phyloP scores from a whole-genome alignment of 2,888 invertebrate genomes.

The Epinotia bilunana region DNA sequence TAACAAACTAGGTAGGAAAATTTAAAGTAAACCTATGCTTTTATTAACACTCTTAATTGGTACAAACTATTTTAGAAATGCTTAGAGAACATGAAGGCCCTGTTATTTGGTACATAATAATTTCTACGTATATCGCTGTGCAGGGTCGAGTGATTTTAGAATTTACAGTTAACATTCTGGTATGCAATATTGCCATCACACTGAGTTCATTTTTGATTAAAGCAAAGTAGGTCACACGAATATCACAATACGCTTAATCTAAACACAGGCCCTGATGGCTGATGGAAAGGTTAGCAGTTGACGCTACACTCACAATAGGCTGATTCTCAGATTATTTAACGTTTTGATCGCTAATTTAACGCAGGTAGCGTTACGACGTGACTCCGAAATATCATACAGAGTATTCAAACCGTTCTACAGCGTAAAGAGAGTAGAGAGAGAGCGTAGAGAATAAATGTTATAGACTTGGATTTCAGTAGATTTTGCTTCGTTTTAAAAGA shows the following conservation, averaged over 20 bases:
- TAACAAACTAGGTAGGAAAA: no score
- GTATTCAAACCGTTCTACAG: no score
- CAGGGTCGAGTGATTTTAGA: neutral
- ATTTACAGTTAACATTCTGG: neutral
- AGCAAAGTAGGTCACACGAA: conserved; percentile 24
- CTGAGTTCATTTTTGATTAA: conserved; percentile 6
- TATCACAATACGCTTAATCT: conserved; percentile 23
- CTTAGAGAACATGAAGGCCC: no score
- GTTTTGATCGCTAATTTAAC: neutral
- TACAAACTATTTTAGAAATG: no score
- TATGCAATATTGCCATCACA: conserved; percentile 14
- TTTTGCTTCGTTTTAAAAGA: no score
- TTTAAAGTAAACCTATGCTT: no score
- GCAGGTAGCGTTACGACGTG: neutral
- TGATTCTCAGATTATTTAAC: neutral
- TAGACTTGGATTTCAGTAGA: no score
- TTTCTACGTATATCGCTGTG: neutral
- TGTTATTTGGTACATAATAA: neutral
- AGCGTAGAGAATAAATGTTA: no score
- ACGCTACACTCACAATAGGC: neutral
- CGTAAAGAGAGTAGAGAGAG: no score
- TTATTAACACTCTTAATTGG: no score
- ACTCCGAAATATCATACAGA: neutral
- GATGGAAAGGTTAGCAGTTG: conserved; percentile 27
- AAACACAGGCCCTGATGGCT: conserved; percentile 20